Evolutionary conservation across 2,888 invertebrate species (phyloP).

Genomic region (Drosophila percnosoma): DNA sequence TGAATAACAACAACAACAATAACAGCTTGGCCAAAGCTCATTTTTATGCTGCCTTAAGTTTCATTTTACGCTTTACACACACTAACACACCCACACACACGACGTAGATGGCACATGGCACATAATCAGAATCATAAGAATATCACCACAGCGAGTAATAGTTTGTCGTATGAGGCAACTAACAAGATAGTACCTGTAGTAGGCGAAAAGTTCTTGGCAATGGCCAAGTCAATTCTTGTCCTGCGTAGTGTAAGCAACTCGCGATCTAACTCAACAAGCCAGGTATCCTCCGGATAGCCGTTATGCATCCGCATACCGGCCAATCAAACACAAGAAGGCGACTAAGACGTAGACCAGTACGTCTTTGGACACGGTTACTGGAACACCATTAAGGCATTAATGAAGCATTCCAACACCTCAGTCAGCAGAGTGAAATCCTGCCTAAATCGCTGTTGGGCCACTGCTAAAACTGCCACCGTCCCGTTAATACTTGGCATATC

Average conservation of each 20-base stretch:
- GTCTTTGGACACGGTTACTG: not conserved
- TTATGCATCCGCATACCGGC: not conserved
- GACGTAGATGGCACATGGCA: no score
- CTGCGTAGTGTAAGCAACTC: not conserved
- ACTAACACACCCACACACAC: not conserved
- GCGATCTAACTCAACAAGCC: not conserved
- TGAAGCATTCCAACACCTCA: not conserved
- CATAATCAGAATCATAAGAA: not conserved
- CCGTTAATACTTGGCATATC: no score
- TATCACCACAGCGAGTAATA: no score
- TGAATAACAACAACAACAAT: slow-evolving; percentile 26
- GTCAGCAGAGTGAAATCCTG: no score
- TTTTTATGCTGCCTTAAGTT: slow-evolving; percentile 56
- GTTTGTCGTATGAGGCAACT: not conserved
- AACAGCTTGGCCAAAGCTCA: slow-evolving; percentile 36
- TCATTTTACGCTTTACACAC: slow-evolving; percentile 34
- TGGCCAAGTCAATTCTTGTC: not conserved
- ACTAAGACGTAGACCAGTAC: not conserved
- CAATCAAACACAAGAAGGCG: not conserved
- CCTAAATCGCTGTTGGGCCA: no score
- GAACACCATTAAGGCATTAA: not conserved
- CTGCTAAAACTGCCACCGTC: no score
- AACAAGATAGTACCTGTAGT: not conserved
- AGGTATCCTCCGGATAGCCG: not conserved
- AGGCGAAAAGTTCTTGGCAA: not conserved